Evolutionary conservation across 2,113 vertebrate species (phyloP), one percentile per base, ranked within the genome.

Genomic region (Cyprinodon brontotheroides): DNA sequence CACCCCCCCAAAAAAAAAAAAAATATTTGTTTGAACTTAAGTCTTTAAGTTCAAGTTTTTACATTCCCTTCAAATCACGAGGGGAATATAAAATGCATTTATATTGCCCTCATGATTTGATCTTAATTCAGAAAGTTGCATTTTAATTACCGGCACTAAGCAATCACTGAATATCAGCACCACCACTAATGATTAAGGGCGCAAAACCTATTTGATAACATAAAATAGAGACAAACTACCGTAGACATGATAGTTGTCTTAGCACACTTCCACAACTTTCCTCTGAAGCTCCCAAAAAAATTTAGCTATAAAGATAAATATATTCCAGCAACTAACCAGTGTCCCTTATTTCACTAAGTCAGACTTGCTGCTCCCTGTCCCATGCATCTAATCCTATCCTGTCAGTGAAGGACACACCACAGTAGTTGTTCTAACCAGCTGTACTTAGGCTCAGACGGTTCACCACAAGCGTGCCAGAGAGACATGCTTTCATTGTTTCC

Each of bases 401-500:
- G 47, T 15, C 47, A 50, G 47, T 17, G 47, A 14, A 4, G 47
- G 2, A 50, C 47, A 50, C 15, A 50, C 13, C 47, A 17, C 47
- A 50, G 15, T 50, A 14, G 47, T 50, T 50, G 48, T 29, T 29
- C 29, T 29, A 29, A 53, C 48, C 15, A 53, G 48, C 48, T 53
- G 13, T 20, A 17, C 6, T 53, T 14, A 7, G 48, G 48, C 15
- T 53, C 15, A 15, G 48, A 20, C 17, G 48, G 48, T 53, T 53
- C 13, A 53, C 48, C 48, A 53, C 48, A 53, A 20, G 48, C 14
- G 5, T 53, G 48, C 48, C 48, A 53, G 48, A 14, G 48, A 53
- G 48, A 53, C 48, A 20, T 53, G 48, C 48, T 53, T 53, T 53
- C 48, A 53, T 53, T 79, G 43, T 45, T 50, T 45, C 39, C 22